Conservation (phyloP, 2,797 vertebrate species). For the Bovichtus diacanthus region DNA sequence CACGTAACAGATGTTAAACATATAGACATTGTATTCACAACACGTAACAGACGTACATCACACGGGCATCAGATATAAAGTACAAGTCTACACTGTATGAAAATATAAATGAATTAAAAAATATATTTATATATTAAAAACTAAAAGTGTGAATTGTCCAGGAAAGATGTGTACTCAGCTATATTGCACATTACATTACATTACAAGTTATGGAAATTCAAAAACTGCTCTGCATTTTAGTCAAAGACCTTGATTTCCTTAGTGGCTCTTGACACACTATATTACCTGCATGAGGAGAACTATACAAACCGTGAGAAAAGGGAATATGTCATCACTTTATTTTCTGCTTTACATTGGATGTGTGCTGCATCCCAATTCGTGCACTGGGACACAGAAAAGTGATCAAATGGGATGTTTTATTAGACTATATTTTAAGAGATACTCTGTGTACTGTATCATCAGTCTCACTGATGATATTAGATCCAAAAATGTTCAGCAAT, state of each 20-base stretch:
- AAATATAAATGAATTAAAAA: not conserved
- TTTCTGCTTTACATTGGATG: slow-evolving; percentile 24
- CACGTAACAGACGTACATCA: slow-evolving; percentile 34
- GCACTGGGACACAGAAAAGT: slow-evolving; percentile 19
- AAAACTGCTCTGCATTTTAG: slow-evolving; percentile 14
- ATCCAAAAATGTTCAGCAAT: slow-evolving; percentile 28
- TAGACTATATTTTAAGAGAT: slow-evolving; percentile 39
- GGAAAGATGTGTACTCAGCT: not conserved
- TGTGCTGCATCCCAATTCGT: slow-evolving; percentile 36
- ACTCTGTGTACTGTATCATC: slow-evolving; percentile 11
- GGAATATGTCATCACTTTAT: slow-evolving; percentile 38
- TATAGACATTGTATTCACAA: slow-evolving; percentile 29
- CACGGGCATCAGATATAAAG: not conserved
- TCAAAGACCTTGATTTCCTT: slow-evolving; percentile 31
- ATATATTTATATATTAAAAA: not conserved
- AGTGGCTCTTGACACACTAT: slow-evolving; percentile 30
- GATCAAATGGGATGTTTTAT: slow-evolving; percentile 43
- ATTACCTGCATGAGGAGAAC: slow-evolving; percentile 41
- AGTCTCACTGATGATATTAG: slow-evolving; percentile 4
- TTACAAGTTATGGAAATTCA: slow-evolving; percentile 3
- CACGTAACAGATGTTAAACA: slow-evolving; percentile 49
- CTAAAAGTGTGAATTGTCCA: not conserved
- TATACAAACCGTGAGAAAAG: slow-evolving; percentile 27
- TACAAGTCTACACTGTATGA: not conserved
- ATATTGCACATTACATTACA: not conserved